These are phyloP conservation scores for Heliothis peltigera DNA, from an alignment of 2,888 invertebrate genomes.

Conservation along the genomic window DNA sequence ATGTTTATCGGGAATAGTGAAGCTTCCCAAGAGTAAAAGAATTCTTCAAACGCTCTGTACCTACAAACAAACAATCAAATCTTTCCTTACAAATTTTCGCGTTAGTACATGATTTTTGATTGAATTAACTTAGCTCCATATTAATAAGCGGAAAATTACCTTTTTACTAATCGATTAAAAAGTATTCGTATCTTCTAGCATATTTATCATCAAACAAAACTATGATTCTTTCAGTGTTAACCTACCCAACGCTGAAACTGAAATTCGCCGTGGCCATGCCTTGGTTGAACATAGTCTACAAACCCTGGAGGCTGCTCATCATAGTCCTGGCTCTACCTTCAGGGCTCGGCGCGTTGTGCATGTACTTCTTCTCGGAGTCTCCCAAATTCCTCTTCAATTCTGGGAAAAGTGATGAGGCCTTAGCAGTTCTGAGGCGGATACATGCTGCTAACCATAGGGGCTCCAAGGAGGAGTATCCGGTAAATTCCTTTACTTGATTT, in stretches of 20 bases:
- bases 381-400: slow-evolving; percentile 93
- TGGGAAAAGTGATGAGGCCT: slow-evolving; percentile 90
- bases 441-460: slow-evolving; percentile 76
- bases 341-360: slow-evolving; percentile 89
- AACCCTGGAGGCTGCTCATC: slow-evolving; percentile 94
- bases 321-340: slow-evolving; percentile 83
- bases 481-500: slow-evolving; percentile 46
- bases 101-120: no score
- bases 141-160: no score
- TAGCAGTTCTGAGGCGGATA: slow-evolving; percentile 83
- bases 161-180: no score
- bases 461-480: slow-evolving; percentile 74
- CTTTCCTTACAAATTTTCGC: no score
- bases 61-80: no score
- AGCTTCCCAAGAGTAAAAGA: no score
- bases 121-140: no score
- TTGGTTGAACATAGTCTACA: slow-evolving; percentile 88
- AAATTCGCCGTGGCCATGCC: slow-evolving; percentile 79
- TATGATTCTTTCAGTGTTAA: slow-evolving; percentile 86
- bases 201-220: no score
- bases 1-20: no score
- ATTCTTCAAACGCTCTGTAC: no score
- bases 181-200: no score
- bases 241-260: slow-evolving; percentile 91
- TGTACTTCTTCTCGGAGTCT: slow-evolving; percentile 92